A percentile compares a stretch with the other conserved stretches of the same genome.
These are phyloP conservation scores for Podarcis lilfordi DNA, from an alignment of 2,797 vertebrate genomes.

Conservation along the genomic window DNA sequence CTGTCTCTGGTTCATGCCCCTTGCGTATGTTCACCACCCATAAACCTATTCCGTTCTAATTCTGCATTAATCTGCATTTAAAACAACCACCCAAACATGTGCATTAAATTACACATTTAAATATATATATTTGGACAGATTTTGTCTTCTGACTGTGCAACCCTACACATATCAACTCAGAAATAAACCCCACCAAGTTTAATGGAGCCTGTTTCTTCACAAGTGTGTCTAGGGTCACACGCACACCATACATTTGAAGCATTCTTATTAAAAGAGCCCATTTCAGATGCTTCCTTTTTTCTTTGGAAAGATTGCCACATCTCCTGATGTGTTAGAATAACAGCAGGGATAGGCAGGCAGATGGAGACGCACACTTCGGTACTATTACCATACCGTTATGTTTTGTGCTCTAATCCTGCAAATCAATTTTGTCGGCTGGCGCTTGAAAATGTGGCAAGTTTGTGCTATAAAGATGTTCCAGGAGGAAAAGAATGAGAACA, in stretches of 20 bases:
- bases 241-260: too few relatives aligned
- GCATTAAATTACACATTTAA: too few relatives aligned
- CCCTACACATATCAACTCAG: too few relatives aligned
- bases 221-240: too few relatives aligned
- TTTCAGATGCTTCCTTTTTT: background rate
- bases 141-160: too few relatives aligned
- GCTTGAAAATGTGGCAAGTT: constrained; percentile 53
- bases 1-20: too few relatives aligned
- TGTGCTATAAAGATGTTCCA: constrained; percentile 51
- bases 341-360: background rate
- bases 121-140: too few relatives aligned
- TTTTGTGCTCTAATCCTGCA: constrained; percentile 59
- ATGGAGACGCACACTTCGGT: background rate
- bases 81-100: background rate
- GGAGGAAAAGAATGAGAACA: constrained; percentile 57
- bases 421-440: constrained; percentile 63
- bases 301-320: too few relatives aligned
- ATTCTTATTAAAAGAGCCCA: background rate
- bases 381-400: constrained; percentile 50
- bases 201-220: too few relatives aligned
- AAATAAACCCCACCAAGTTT: too few relatives aligned
- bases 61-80: background rate
- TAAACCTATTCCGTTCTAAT: background rate
- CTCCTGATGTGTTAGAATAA: background rate
- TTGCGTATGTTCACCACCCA: background rate